Conservation (phyloP, 2,888 invertebrate genomes). For the Anticlea derivata region DNA sequence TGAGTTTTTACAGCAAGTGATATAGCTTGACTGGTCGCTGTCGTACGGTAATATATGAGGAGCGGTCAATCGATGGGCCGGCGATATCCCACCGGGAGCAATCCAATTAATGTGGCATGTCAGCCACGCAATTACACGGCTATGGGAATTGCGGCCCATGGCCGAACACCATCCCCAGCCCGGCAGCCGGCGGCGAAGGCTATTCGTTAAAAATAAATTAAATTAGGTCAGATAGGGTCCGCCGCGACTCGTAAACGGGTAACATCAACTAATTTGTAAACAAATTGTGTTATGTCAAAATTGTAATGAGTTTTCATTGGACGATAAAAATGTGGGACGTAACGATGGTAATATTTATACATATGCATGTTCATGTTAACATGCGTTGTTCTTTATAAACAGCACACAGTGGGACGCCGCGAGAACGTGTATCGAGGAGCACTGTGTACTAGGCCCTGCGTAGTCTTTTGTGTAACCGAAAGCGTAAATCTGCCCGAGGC, state of each 20-base stretch:
- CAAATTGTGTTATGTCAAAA: constrained; percentile 23
- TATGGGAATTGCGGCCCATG: constrained; percentile 42
- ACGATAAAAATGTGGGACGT: constrained; percentile 12
- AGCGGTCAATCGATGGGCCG: constrained; percentile 46
- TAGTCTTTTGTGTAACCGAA: constrained; percentile 7
- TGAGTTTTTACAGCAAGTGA: constrained; percentile 18
- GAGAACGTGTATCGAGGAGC: no score
- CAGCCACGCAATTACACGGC: constrained; percentile 56
- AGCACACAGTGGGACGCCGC: no score
- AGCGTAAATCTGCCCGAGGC: constrained; percentile 13
- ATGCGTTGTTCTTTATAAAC: no score
- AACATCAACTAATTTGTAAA: constrained; percentile 26
- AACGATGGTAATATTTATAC: background rate
- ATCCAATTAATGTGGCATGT: constrained; percentile 65
- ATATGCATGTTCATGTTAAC: background rate
- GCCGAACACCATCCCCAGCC: constrained; percentile 15
- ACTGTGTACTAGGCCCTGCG: background rate
- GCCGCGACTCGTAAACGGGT: constrained; percentile 24
- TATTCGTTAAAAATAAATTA: constrained; percentile 35
- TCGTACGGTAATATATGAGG: constrained; percentile 40
- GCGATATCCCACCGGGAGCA: constrained; percentile 47
- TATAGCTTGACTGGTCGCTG: constrained; percentile 19
- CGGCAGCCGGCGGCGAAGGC: constrained; percentile 8
- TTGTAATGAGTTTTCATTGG: constrained; percentile 21
- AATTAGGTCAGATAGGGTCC: constrained; percentile 28